Evolutionary conservation across 1,140 invertebrate genomes (phyloP).

Genomic region (Caenorhabditis latens): DNA sequence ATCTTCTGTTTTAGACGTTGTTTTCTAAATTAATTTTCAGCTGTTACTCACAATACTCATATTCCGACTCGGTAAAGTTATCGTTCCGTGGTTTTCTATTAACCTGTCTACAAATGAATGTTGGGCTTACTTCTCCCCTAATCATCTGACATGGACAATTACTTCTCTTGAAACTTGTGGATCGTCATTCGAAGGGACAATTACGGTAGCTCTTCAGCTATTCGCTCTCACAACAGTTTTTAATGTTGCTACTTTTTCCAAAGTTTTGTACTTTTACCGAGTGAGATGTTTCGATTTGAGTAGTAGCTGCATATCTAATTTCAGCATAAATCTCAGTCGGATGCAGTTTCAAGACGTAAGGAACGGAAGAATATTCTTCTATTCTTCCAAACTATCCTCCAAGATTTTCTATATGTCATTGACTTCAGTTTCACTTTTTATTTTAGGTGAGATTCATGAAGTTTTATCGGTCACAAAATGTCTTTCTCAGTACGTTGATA

Average conservation of each 20-base stretch:
- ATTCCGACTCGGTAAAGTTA: background rate
- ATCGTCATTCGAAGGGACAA: background rate
- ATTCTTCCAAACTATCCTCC: conserved; percentile 25
- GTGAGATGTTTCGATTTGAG: background rate
- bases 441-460: background rate
- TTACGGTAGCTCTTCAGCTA: background rate
- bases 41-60: background rate
- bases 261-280: conserved; percentile 7
- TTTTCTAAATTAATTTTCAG: background rate
- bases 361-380: background rate
- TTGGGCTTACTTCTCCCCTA: background rate
- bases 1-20: background rate
- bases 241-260: background rate
- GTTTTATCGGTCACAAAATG: background rate
- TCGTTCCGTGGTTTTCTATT: background rate
- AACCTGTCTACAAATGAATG: background rate
- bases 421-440: conserved; percentile 15
- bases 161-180: background rate
- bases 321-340: background rate
- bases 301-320: background rate
- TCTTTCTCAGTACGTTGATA: background rate
- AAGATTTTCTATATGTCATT: conserved; percentile 13
- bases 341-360: background rate
- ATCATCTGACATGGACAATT: background rate
- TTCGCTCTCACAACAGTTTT: background rate